Conservation (phyloP, 1,140 invertebrate species). For the Drosophila equinoxialis region DNA sequence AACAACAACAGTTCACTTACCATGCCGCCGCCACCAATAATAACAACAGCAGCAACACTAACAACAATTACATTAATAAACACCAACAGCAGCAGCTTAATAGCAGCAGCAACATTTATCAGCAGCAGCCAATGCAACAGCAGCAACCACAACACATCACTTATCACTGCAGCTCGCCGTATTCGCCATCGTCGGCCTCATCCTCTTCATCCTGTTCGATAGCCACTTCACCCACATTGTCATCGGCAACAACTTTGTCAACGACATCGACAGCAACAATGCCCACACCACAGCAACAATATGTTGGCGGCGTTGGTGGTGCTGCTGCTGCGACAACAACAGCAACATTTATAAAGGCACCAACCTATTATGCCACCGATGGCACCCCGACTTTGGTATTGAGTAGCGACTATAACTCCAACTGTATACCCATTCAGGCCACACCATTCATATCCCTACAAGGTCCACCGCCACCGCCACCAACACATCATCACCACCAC, state of each 20-base stretch:
- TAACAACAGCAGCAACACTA: constrained; percentile 42
- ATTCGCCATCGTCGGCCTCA: constrained; percentile 78
- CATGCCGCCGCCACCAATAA: constrained; percentile 25
- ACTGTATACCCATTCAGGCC: constrained; percentile 81
- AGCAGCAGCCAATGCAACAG: constrained; percentile 61
- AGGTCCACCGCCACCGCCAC: constrained; percentile 40
- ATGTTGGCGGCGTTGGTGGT: constrained; percentile 32
- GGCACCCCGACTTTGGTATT: constrained; percentile 72
- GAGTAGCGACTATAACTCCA: constrained; percentile 78
- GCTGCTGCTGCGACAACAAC: constrained; percentile 39
- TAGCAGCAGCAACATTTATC: constrained; percentile 63
- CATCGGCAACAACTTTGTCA: constrained; percentile 74
- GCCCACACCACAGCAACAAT: constrained; percentile 74
- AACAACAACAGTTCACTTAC: constrained; percentile 26
- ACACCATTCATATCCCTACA: constrained; percentile 68
- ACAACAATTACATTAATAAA: constrained; percentile 58
- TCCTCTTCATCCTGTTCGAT: constrained; percentile 81
- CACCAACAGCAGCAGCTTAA: constrained; percentile 44
- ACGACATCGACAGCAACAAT: constrained; percentile 78
- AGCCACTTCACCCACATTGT: constrained; percentile 75
- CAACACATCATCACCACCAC: not conserved
- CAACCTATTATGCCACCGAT: constrained; percentile 65
- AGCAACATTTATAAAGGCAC: constrained; percentile 68
- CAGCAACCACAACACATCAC: constrained; percentile 62
- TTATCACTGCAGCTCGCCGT: constrained; percentile 77